Conservation (phyloP, 1,140 invertebrate genomes). For the Lepidurus arcticus region DNA sequence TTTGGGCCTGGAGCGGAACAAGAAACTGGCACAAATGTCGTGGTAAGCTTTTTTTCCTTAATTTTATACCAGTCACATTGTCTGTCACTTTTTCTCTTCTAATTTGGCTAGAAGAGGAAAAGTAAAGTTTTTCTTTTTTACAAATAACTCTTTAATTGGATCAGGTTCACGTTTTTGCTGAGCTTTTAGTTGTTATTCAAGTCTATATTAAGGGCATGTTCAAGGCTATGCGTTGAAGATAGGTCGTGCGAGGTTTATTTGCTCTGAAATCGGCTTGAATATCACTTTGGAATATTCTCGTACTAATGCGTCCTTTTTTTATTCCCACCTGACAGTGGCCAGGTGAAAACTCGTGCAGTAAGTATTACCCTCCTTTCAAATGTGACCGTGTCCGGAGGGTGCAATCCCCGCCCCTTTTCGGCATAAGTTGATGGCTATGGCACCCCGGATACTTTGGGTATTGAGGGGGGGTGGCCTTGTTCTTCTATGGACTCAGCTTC, state of each 20-base stretch:
- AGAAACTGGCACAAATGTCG: constrained; percentile 79
- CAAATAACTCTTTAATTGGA: constrained; percentile 24
- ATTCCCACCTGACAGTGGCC: constrained; percentile 39
- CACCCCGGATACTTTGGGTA: constrained; percentile 15
- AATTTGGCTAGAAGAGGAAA: constrained; percentile 21
- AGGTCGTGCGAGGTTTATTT: background rate
- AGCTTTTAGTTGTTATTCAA: background rate
- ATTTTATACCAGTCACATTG: background rate
- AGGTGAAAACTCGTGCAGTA: constrained; percentile 37
- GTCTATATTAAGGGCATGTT: background rate
- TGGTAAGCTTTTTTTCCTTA: constrained; percentile 58
- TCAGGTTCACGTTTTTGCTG: constrained; percentile 20
- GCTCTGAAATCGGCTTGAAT: background rate
- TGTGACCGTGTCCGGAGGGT: constrained; percentile 18
- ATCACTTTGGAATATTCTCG: background rate
- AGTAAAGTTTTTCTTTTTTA: constrained; percentile 21
- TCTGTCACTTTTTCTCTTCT: background rate
- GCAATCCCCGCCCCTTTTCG: constrained; percentile 24
- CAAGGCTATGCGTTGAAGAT: background rate
- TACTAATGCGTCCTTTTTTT: constrained; percentile 33
- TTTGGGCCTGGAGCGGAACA: constrained; percentile 76
- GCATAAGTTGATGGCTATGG: constrained; percentile 15
- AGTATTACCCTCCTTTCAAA: constrained; percentile 17
- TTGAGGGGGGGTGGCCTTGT: background rate
- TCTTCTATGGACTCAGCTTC: background rate